Percentiles rank a stretch among this genome's conserved stretches.
These are phyloP conservation scores for Enteromius trimaculatus DNA, from an alignment of 2,797 vertebrate genomes.

Conservation along the genomic window DNA sequence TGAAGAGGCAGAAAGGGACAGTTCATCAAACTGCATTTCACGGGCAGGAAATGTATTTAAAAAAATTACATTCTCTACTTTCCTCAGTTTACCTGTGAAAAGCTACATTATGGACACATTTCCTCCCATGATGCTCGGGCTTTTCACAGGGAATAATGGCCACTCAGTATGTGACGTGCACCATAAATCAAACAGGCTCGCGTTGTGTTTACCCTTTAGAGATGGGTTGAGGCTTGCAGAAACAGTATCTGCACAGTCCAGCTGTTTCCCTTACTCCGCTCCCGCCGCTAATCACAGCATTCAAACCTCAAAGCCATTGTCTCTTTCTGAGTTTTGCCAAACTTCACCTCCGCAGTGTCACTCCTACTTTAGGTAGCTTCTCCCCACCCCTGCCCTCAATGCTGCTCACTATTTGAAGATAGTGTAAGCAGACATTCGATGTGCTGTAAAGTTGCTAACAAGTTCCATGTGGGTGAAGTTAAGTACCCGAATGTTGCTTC, in stretches of 20 bases:
- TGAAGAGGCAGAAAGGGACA: slow-evolving; percentile 36
- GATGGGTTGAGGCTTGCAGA: slow-evolving; percentile 71
- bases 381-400: neutral
- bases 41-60: slow-evolving; percentile 11
- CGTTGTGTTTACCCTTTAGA: slow-evolving; percentile 76
- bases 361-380: slow-evolving; percentile 24
- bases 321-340: slow-evolving; percentile 50
- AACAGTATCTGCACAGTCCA: slow-evolving; percentile 79
- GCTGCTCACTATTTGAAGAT: slow-evolving; percentile 29
- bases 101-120: slow-evolving; percentile 69
- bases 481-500: neutral
- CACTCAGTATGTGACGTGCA: slow-evolving; percentile 68
- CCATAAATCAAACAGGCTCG: slow-evolving; percentile 80
- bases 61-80: slow-evolving; percentile 31
- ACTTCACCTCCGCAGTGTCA: slow-evolving; percentile 46
- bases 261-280: slow-evolving; percentile 69
- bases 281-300: slow-evolving; percentile 71
- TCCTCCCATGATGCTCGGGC: slow-evolving; percentile 64
- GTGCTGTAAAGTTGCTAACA: slow-evolving; percentile 28
- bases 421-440: slow-evolving; percentile 30
- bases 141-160: slow-evolving; percentile 75
- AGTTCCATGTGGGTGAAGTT: slow-evolving; percentile 28
- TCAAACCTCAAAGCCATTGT: slow-evolving; percentile 66
- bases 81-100: slow-evolving; percentile 66
- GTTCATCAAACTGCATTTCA: slow-evolving; percentile 60